Evolutionary conservation across 2,113 vertebrate genomes (phyloP).

Genomic region (Oncorhynchus masou): DNA sequence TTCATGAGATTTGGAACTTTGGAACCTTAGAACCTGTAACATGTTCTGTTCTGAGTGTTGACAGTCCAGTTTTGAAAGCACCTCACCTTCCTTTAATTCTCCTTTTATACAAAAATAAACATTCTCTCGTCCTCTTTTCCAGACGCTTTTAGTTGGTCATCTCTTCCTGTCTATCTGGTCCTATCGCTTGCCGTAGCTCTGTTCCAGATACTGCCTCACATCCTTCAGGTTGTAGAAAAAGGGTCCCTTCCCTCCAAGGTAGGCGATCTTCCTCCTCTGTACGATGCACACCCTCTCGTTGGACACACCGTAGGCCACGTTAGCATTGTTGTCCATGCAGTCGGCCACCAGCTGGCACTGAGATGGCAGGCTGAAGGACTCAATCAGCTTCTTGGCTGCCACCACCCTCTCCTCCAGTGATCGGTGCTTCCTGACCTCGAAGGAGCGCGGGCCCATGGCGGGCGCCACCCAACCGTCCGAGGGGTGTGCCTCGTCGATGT

Average conservation of each 20-base stretch:
- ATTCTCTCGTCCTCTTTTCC: background rate
- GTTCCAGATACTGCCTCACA: slow-evolving; percentile 89
- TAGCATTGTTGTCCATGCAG: slow-evolving; percentile 97
- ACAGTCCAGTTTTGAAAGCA: slow-evolving; percentile 21
- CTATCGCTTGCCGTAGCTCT: slow-evolving; percentile 84
- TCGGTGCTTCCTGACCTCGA: slow-evolving; percentile 87
- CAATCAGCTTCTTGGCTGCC: slow-evolving; percentile 84
- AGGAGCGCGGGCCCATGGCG: slow-evolving; percentile 79
- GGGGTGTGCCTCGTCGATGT: slow-evolving; percentile 97
- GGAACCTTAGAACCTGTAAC: background rate
- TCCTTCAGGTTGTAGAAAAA: slow-evolving; percentile 93
- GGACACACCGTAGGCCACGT: slow-evolving; percentile 90
- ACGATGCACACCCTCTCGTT: slow-evolving; percentile 95
- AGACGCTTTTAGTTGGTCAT: background rate
- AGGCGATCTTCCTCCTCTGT: slow-evolving; percentile 89
- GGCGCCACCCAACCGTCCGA: slow-evolving; percentile 94
- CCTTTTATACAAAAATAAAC: slow-evolving; percentile 38
- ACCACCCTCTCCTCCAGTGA: slow-evolving; percentile 88
- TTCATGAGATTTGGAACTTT: slow-evolving; percentile 26
- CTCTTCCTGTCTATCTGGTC: background rate
- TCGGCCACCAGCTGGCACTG: slow-evolving; percentile 93
- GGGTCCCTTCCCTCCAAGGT: slow-evolving; percentile 93
- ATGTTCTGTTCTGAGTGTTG: background rate
- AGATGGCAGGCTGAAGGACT: slow-evolving; percentile 87
- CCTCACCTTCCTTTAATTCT: slow-evolving; percentile 20